phyloP scores from a whole-genome alignment of 2,888 invertebrate genomes.

The Campoletis raptor region DNA sequence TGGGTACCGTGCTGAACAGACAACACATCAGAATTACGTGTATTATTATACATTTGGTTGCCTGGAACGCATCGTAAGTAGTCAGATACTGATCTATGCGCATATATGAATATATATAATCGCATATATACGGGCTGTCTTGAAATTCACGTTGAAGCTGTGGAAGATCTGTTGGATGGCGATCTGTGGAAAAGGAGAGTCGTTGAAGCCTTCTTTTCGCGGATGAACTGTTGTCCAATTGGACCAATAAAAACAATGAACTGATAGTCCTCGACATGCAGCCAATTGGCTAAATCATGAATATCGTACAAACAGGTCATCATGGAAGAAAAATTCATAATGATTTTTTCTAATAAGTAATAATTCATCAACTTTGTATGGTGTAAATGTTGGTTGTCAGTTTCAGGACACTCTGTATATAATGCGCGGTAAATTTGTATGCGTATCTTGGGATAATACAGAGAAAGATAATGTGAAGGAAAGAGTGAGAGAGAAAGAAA shows the following conservation, averaged over 20 bases:
- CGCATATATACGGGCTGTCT: neutral
- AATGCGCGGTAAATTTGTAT: constrained; percentile 61
- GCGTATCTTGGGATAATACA: constrained; percentile 34
- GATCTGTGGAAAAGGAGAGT: neutral
- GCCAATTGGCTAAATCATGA: no score
- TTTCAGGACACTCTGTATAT: neutral
- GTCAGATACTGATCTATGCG: constrained; percentile 72
- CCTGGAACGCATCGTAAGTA: constrained; percentile 76
- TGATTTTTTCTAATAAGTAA: neutral
- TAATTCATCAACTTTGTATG: neutral
- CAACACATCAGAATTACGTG: constrained; percentile 48
- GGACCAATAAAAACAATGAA: neutral
- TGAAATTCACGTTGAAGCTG: neutral
- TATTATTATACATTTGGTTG: constrained; percentile 79
- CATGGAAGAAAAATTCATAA: neutral
- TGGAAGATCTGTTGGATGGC: neutral
- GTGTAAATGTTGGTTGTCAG: neutral
- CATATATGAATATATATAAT: neutral
- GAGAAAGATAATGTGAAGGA: constrained; percentile 22
- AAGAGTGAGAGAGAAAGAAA: constrained; percentile 40
- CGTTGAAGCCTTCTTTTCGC: neutral
- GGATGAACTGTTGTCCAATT: neutral
- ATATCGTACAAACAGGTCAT: neutral
- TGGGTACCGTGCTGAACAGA: constrained; percentile 20
- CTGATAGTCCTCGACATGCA: no score